Conservation (phyloP, 2,888 invertebrate genomes). For the Drosophila pegasa region DNA sequence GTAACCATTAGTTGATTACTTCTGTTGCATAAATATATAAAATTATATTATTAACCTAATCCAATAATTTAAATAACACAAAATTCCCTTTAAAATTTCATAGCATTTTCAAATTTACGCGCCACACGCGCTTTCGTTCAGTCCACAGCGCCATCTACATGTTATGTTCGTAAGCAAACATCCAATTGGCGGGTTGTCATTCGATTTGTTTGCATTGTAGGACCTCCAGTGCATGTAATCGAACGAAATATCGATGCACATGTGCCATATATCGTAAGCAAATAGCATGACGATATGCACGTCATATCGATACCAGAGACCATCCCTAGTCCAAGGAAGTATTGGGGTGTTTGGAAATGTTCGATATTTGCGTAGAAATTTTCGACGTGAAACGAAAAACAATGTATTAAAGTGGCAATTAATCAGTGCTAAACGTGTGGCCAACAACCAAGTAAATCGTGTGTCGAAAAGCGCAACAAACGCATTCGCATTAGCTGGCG, state of each 20-base stretch:
- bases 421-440: slow-evolving; percentile 46
- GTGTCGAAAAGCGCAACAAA: slow-evolving; percentile 15
- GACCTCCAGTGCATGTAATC: slow-evolving; percentile 4
- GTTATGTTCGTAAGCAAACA: neutral
- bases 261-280: slow-evolving; percentile 22
- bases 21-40: neutral
- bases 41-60: neutral
- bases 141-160: slow-evolving; percentile 43
- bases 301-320: slow-evolving; percentile 35
- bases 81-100: neutral
- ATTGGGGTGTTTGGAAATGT: slow-evolving; percentile 78
- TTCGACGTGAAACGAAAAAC: slow-evolving; percentile 54
- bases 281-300: slow-evolving; percentile 8
- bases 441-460: slow-evolving; percentile 33
- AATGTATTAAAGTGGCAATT: slow-evolving; percentile 63
- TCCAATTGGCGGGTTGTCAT: slow-evolving; percentile 7
- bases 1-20: too few species aligned
- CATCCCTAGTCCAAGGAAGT: slow-evolving; percentile 57
- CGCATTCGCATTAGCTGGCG: slow-evolving; percentile 12
- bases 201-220: slow-evolving; percentile 13
- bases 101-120: slow-evolving; percentile 10
- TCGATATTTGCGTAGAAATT: slow-evolving; percentile 74
- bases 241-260: slow-evolving; percentile 25
- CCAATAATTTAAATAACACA: neutral
- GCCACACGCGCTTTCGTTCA: neutral